phyloP scores from a whole-genome alignment of 2,888 invertebrate genomes.

The Papilio demoleus region DNA sequence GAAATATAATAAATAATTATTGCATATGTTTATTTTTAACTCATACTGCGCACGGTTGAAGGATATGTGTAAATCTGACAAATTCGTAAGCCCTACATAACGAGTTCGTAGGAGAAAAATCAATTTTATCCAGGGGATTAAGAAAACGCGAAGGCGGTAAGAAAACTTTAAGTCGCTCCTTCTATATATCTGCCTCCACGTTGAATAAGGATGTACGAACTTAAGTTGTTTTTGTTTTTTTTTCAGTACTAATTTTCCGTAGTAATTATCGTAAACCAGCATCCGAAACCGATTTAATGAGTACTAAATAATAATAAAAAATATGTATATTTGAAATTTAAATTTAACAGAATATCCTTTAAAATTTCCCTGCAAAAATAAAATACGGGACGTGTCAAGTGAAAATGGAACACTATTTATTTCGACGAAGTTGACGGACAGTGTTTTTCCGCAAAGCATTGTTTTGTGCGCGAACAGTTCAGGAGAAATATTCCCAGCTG shows the following conservation, averaged over 20 bases:
- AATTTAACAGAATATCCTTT: slow-evolving; percentile 13
- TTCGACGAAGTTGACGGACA: slow-evolving; percentile 29
- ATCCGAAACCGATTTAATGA: neutral
- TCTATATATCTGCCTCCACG: neutral
- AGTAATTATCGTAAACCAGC: neutral
- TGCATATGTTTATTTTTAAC: neutral
- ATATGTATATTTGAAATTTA: neutral
- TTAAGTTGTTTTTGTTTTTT: neutral
- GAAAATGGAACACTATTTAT: slow-evolving; percentile 32
- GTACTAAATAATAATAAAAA: neutral
- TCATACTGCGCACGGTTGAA: neutral
- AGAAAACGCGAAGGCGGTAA: neutral
- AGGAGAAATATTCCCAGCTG: slow-evolving; percentile 18
- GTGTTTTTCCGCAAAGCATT: slow-evolving; percentile 32
- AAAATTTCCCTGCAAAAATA: slow-evolving; percentile 12
- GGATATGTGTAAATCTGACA: neutral
- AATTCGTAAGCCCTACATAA: slow-evolving; percentile 14
- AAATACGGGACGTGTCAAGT: slow-evolving; percentile 24
- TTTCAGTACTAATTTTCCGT: too few relatives aligned
- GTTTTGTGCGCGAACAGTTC: slow-evolving; percentile 19
- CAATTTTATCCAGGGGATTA: slow-evolving; percentile 12
- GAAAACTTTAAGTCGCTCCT: neutral
- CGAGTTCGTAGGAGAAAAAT: neutral
- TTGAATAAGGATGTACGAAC: neutral
- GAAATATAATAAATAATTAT: neutral